These are phyloP conservation scores for Caenorhabditis latens DNA, from an alignment of 1,140 invertebrate species.

Conservation along the genomic window DNA sequence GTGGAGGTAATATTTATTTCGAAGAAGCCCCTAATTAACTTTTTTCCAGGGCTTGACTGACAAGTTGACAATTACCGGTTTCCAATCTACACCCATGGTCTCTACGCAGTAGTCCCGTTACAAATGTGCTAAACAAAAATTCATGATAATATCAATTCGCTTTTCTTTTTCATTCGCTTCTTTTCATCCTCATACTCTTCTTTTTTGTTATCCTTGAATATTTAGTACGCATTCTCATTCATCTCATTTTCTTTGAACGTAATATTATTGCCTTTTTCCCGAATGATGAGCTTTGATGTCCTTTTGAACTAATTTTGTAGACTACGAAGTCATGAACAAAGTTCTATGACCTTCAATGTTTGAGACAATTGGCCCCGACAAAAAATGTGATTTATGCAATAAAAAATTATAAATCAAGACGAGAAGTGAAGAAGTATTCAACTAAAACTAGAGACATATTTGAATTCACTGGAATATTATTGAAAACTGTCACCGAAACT, in stretches of 20 bases:
- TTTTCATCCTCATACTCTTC: neutral
- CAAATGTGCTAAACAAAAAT: neutral
- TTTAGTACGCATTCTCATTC: conserved; percentile 21
- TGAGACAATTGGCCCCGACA: no score
- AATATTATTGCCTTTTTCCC: neutral
- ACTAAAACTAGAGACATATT: neutral
- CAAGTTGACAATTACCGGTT: conserved; percentile 44
- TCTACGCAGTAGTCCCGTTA: conserved; percentile 30
- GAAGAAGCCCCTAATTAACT: no score
- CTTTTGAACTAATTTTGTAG: no score
- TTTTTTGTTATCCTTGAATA: neutral
- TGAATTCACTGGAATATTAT: neutral
- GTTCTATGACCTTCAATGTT: no score
- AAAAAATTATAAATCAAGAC: neutral
- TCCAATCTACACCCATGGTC: conserved; percentile 47
- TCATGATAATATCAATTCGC: conserved; percentile 12
- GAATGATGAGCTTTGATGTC: neutral
- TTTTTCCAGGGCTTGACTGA: conserved; percentile 11
- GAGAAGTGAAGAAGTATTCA: neutral
- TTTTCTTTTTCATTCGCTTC: neutral
- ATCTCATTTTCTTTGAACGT: conserved; percentile 27
- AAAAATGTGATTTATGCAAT: conserved; percentile 32
- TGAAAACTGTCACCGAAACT: neutral
- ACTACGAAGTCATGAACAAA: no score
- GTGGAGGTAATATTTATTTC: neutral